Conservation (phyloP, 2,888 invertebrate species). For the Morpho deidamia region DNA sequence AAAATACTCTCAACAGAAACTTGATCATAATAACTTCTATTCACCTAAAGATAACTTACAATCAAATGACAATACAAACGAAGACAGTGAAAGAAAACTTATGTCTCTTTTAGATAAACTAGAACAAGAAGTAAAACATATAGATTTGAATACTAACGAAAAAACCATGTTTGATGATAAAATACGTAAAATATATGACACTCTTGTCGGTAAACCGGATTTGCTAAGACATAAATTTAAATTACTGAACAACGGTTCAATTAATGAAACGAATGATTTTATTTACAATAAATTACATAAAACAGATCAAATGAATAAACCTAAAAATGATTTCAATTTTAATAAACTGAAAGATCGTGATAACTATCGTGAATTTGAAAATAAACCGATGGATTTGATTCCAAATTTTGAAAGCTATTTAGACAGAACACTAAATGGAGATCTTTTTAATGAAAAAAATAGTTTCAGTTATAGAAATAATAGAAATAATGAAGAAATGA, state of each 20-base stretch:
- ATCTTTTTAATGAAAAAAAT: not conserved
- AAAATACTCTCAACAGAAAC: not conserved
- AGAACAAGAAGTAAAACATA: slow-evolving; percentile 50
- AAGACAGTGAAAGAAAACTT: slow-evolving; percentile 41
- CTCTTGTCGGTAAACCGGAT: slow-evolving; percentile 13
- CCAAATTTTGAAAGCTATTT: not conserved
- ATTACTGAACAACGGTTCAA: not conserved
- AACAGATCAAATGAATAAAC: not conserved
- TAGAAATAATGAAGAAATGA: slow-evolving; percentile 7
- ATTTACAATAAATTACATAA: not conserved
- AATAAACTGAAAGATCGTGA: not conserved
- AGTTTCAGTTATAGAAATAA: not conserved
- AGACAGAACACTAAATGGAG: not conserved
- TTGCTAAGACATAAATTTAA: not conserved
- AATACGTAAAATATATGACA: slow-evolving; percentile 51
- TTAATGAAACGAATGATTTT: not conserved
- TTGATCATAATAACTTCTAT: slow-evolving; percentile 1
- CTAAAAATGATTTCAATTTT: not conserved
- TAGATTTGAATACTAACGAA: slow-evolving; percentile 42
- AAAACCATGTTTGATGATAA: slow-evolving; percentile 53
- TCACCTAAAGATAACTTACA: not conserved
- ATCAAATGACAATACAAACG: not conserved
- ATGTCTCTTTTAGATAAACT: slow-evolving; percentile 47
- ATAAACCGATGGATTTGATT: not conserved
- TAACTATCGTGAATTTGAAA: not conserved